A percentile compares a stretch with the other conserved stretches of the same genome.
phyloP scores from a whole-genome alignment of 2,797 vertebrate species.

The Poliocrania exsul region DNA sequence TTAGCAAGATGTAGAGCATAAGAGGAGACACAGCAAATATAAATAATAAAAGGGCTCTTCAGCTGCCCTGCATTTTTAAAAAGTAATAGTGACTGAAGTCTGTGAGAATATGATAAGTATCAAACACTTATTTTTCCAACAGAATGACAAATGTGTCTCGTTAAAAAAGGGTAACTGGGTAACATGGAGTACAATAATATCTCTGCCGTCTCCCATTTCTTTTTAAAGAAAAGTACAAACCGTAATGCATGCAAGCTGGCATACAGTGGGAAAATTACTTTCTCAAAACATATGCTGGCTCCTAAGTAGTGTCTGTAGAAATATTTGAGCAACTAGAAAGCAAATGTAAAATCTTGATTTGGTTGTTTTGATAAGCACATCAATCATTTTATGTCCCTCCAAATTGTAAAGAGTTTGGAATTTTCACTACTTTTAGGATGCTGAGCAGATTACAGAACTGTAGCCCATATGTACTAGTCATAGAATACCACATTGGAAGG shows the following conservation, averaged over 20 bases:
- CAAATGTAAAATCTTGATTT: constrained; percentile 53
- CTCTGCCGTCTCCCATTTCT: constrained; percentile 23
- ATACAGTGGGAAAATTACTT: not conserved
- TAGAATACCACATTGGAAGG: not conserved
- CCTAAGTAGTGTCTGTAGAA: constrained; percentile 47
- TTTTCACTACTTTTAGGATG: not conserved
- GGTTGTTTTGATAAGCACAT: constrained; percentile 51
- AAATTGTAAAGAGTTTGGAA: not conserved
- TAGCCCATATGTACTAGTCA: not conserved
- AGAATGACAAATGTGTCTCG: constrained; percentile 53
- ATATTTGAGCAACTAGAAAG: constrained; percentile 45
- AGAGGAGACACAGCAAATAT: not conserved
- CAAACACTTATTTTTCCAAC: constrained; percentile 54
- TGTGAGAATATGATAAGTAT: constrained; percentile 48
- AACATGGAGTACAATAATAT: constrained; percentile 49
- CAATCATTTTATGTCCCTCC: constrained; percentile 34
- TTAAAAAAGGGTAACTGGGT: constrained; percentile 59
- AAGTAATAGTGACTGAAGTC: constrained; percentile 21
- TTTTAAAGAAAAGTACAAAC: constrained; percentile 35
- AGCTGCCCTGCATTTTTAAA: constrained; percentile 21
- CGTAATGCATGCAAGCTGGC: not conserved
- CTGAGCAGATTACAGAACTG: not conserved
- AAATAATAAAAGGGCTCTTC: constrained; percentile 38
- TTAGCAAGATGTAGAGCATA: not conserved
- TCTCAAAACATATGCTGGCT: constrained; percentile 31